These are phyloP conservation scores for Sturmia bella DNA, from an alignment of 2,888 invertebrate species.

Conservation along the genomic window DNA sequence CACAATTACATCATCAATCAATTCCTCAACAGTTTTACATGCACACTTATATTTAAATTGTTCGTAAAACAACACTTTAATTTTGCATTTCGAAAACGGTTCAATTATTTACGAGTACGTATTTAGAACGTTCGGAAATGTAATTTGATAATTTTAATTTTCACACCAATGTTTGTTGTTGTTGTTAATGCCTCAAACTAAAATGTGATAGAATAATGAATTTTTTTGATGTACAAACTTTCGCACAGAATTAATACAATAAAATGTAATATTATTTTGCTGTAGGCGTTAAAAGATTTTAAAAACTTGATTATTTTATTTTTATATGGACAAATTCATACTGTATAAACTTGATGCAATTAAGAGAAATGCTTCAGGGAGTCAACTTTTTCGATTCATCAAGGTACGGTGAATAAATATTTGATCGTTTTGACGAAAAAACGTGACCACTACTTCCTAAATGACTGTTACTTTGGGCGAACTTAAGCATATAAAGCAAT, in stretches of 20 bases:
- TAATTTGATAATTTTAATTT: conserved; percentile 71
- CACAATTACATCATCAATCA: conserved; percentile 69
- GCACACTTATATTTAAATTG: background rate
- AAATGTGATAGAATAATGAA: conserved; percentile 35
- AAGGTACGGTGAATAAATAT: too few species aligned
- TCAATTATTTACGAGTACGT: conserved; percentile 31
- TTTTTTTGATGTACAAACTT: conserved; percentile 15
- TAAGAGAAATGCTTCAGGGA: too few species aligned
- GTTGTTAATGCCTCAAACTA: background rate
- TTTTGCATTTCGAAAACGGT: conserved; percentile 2
- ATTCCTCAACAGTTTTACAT: conserved; percentile 9
- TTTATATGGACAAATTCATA: background rate
- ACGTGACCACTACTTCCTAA: too few species aligned
- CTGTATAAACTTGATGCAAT: background rate
- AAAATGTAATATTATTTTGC: background rate
- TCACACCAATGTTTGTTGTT: background rate
- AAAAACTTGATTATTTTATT: background rate
- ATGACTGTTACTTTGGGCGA: too few species aligned
- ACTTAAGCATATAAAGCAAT: too few species aligned
- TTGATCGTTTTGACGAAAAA: too few species aligned
- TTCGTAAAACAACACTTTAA: background rate
- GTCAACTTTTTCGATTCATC: too few species aligned
- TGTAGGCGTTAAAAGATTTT: conserved; percentile 46
- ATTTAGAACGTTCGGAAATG: background rate
- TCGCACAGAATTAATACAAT: background rate